Base-by-base conservation (phyloP, 2,888 invertebrate genomes). In the Sisyra terminalis region DNA sequence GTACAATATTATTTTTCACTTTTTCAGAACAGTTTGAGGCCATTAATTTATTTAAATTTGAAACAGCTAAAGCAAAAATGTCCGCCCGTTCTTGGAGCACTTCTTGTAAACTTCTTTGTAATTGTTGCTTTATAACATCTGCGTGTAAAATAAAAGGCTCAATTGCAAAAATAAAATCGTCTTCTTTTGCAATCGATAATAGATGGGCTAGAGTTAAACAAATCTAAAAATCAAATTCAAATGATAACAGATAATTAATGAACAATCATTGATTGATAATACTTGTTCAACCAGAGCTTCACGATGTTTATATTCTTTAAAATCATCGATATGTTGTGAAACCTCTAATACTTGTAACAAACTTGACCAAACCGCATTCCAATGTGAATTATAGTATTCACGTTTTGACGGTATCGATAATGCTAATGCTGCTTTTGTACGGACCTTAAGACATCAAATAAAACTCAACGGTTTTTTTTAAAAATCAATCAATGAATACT, bases 241-340 rank as follows among this genome's bases (percentile, higher is more conserved):
- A 44, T 38, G 42, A n/a, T 44, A 11, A 9, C n/a, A 38, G 24
- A n/a, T 38, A 7, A 18, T 3, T 35, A 18, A 32, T 29, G 4
- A 8, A 10, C n/a, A 39, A n/a, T 7, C 29, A 30, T 6, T 13
- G 3, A 7, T 29, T 38, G n/a, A 18, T 5, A 48, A 53, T 53
- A 79, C 80, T 66, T 90, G 88, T 57, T 89, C 85, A 46, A 82
- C 74, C n/a, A 92, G 69, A 55, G 78, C 77, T 56, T 89, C 87
- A 46, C 81, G 75, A 60, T 92, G 90, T 53, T 80, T 78, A 55
- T 84, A 88, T 59, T 92, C 90, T 16, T 75, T 76, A 50, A 78
- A 86, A 57, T 86, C 87, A 30, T 79, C 78, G 39, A 87, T 73
- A 55, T 82, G 73, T 44, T 80, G 76, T 0, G 86, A 78, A 50